phyloP scores from a whole-genome alignment of 2,113 vertebrate genomes.

The Hippocampus zosterae region DNA sequence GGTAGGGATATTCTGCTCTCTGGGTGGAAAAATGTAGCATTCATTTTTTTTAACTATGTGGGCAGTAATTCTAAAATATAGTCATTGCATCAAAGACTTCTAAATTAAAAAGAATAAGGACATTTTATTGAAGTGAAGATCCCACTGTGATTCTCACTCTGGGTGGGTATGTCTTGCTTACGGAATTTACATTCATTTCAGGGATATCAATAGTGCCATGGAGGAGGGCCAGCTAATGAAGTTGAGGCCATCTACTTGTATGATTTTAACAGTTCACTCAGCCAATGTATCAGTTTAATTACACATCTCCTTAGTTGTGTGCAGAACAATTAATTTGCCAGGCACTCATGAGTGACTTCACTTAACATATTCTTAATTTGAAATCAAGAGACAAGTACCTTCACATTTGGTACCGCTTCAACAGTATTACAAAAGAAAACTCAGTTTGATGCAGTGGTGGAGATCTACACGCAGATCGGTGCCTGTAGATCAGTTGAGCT shows the following conservation, averaged over 20 bases:
- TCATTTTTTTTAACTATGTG: not conserved
- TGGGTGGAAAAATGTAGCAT: not conserved
- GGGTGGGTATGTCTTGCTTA: not conserved
- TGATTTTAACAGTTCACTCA: not conserved
- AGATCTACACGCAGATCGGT: too few species aligned
- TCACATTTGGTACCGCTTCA: not conserved
- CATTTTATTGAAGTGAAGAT: not conserved
- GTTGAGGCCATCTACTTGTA: not conserved
- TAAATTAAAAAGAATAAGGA: not conserved
- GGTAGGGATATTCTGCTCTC: not conserved
- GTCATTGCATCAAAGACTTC: not conserved
- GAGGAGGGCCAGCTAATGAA: slow-evolving; percentile 1
- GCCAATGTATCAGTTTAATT: slow-evolving; percentile 51
- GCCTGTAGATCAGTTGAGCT: too few species aligned
- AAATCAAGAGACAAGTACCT: not conserved
- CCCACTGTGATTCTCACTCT: not conserved
- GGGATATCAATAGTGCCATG: not conserved
- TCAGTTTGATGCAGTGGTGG: not conserved
- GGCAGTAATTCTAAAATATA: not conserved
- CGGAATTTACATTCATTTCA: not conserved
- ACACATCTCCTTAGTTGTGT: slow-evolving; percentile 40
- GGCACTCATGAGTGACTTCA: slow-evolving; percentile 7
- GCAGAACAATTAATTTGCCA: slow-evolving; percentile 53
- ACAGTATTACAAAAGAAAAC: not conserved
- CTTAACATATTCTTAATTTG: not conserved